Base-by-base conservation (phyloP, 2,888 invertebrate species). In the Apodemia mormo region DNA sequence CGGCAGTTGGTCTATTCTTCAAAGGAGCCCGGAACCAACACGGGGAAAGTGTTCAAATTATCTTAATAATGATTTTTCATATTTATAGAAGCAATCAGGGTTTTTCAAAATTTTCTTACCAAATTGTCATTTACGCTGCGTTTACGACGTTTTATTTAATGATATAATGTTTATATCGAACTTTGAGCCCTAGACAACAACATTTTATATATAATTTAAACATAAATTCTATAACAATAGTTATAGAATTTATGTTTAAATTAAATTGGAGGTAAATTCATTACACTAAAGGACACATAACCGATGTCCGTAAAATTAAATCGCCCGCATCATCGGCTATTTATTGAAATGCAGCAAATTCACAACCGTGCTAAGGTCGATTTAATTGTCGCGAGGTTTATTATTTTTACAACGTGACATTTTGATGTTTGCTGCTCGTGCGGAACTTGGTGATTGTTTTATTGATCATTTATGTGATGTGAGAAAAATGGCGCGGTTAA, bases 301-400 rank as follows among this genome's bases (percentile, higher is more conserved):
- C 64, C 70, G 65, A 69, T 68, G 67, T 68, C 71, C 76, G 75
- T 74, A 76, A 74, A 83, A 82, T 82, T 79, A 80, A 82, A 86
- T 80, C 82, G 78, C 88, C 90, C 90, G 90, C 89, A 90, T 90
- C 84, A 85, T 78, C 79, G 80, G 85, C 79, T 81, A 73, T 76
- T 74, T 79, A 84, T 84, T 88, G 85, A 83, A 75, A 61, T 33
- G 61, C 12, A 61, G 33, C 80, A 84, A 81, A 83, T 84, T 85
- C 82, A 86, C 85, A 89, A 85, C 81, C 78, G 84, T 88, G 92
- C 85, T 90, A 90, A 90, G 92, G 90, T 82, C 84, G 76, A 81
- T 80, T 76, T 72, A 66, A 75, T 77, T 85, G 83, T 80, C 75
- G 82, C 82, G 85, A 88, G 82, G 82, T 82, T 85, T 84, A 76